Conservation (phyloP, 2,113 vertebrate species). For the Muntiacus reevesi region DNA sequence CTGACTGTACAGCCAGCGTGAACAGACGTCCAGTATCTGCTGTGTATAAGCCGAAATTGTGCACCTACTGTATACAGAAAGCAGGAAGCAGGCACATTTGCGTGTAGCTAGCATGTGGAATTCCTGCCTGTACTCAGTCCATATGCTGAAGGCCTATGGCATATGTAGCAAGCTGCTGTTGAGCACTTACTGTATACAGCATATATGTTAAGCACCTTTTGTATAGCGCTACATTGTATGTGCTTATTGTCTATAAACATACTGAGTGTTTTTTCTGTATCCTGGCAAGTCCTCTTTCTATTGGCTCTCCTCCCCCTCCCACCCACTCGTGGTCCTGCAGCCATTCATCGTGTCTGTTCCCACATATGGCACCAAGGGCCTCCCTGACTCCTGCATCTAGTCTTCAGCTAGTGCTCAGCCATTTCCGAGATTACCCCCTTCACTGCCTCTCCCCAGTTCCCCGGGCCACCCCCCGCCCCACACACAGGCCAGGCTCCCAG, state of each 20-base stretch:
- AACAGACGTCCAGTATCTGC: background rate
- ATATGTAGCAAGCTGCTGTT: background rate
- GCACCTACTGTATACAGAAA: background rate
- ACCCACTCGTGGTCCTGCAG: background rate
- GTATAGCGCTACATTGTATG: background rate
- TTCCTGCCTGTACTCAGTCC: background rate
- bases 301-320: no score
- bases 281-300: no score
- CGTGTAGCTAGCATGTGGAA: background rate
- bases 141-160: no score
- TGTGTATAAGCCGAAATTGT: background rate
- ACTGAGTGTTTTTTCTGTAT: background rate
- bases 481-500: background rate
- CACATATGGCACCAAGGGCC: background rate
- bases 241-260: no score
- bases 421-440: rapidly evolving
- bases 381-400: background rate
- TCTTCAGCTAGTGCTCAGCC: background rate
- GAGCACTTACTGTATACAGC: background rate
- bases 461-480: background rate
- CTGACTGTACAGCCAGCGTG: background rate
- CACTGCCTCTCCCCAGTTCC: background rate
- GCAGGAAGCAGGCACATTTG: no score
- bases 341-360: background rate
- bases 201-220: background rate